A percentile compares a stretch with the other conserved stretches of the same genome.
Evolutionary conservation across 2,888 invertebrate species (phyloP).

Genomic region (Leptopilina syphax): DNA sequence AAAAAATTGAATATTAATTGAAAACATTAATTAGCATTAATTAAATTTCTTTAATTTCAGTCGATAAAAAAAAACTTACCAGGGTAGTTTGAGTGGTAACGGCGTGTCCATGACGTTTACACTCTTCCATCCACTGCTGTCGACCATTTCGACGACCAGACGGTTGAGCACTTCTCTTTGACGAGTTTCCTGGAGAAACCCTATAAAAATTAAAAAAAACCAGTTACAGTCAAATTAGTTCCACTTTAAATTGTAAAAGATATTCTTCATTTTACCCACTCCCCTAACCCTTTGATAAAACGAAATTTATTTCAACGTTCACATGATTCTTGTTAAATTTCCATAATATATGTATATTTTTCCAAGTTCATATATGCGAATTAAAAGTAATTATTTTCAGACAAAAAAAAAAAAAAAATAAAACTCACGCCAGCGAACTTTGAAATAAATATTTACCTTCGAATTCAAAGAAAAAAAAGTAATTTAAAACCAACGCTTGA

Average conservation of each 20-base stretch:
- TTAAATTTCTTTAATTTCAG: background rate
- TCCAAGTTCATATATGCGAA: background rate
- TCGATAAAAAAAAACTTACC: constrained; percentile 79
- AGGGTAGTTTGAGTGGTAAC: constrained; percentile 89
- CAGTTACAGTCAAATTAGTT: constrained; percentile 4
- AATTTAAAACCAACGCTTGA: no score
- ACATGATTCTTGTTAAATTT: background rate
- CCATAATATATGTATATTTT: background rate
- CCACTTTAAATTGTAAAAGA: constrained; percentile 19
- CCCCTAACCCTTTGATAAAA: background rate
- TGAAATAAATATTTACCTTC: no score
- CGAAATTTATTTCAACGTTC: constrained; percentile 6
- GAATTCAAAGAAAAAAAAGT: no score
- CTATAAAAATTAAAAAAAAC: constrained; percentile 75
- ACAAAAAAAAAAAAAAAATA: background rate
- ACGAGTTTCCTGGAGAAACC: constrained; percentile 85
- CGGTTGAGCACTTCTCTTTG: constrained; percentile 79
- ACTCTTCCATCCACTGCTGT: constrained; percentile 75
- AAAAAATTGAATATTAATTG: background rate
- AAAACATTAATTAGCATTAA: background rate
- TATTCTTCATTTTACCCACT: background rate
- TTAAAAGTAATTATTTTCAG: background rate
- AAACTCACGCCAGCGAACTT: no score
- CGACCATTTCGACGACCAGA: constrained; percentile 73
- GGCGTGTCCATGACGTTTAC: constrained; percentile 68